These are phyloP conservation scores for Ostrea edulis DNA, from an alignment of 1,140 invertebrate species.

Conservation along the genomic window DNA sequence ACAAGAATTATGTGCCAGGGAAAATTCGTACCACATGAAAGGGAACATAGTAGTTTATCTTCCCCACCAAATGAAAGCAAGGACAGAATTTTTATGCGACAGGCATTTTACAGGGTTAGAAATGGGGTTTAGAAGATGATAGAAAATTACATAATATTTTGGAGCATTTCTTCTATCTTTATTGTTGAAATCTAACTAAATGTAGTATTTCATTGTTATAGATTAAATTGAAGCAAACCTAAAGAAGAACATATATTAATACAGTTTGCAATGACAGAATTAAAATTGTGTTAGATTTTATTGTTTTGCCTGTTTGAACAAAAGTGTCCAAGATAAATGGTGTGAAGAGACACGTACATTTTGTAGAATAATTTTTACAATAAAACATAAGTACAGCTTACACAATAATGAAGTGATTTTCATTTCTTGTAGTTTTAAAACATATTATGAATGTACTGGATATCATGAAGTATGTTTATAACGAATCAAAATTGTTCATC, in stretches of 20 bases:
- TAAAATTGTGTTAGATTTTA: neutral
- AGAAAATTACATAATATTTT: neutral
- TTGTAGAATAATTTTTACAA: neutral
- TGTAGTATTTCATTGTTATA: neutral
- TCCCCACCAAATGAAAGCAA: conserved; percentile 11
- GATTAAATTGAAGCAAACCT: neutral
- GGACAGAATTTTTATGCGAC: conserved; percentile 14
- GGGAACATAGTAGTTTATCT: neutral
- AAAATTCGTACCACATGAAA: conserved; percentile 96
- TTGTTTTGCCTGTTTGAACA: neutral
- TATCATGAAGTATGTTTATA: no score
- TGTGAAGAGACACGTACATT: neutral
- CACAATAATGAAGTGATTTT: no score
- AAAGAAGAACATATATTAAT: neutral
- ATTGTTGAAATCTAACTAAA: neutral
- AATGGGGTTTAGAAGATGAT: neutral
- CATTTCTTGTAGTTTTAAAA: no score
- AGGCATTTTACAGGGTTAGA: conserved; percentile 20
- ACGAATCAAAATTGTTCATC: no score
- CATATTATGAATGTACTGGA: no score
- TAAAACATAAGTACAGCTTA: no score
- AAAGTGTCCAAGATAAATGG: neutral
- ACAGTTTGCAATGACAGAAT: neutral
- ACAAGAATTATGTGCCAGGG: conserved; percentile 99
- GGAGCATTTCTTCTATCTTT: neutral